phyloP scores from a whole-genome alignment of 2,888 invertebrate genomes.

The Thymelicus acteon region DNA sequence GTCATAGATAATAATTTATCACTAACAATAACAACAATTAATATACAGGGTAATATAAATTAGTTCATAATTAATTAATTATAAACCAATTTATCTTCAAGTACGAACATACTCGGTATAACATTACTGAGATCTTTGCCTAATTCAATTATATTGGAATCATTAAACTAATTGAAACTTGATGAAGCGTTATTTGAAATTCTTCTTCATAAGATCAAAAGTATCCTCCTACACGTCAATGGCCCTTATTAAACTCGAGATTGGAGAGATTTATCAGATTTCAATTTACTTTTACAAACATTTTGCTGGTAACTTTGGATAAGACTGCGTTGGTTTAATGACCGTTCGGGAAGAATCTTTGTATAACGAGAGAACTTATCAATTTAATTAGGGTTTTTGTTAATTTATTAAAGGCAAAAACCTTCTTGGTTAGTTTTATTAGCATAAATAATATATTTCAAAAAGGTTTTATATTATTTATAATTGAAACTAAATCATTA shows the following conservation, averaged over 20 bases:
- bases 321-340: background rate
- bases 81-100: constrained; percentile 14
- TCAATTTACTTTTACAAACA: constrained; percentile 6
- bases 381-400: too few species aligned
- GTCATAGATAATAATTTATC: too few species aligned
- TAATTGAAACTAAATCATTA: too few species aligned
- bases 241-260: background rate
- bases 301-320: background rate
- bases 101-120: constrained; percentile 9
- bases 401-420: too few species aligned
- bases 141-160: constrained; percentile 30
- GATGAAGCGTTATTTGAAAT: constrained; percentile 20
- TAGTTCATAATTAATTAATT: constrained; percentile 10
- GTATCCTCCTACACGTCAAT: constrained; percentile 6
- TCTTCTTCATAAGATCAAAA: constrained; percentile 15
- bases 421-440: too few species aligned
- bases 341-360: background rate
- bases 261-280: constrained; percentile 2
- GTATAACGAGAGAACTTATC: background rate
- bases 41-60: too few species aligned
- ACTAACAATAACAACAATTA: too few species aligned
- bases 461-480: too few species aligned
- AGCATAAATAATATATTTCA: too few species aligned
- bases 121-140: constrained; percentile 11
- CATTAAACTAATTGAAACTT: constrained; percentile 32